Evolutionary conservation across 37 sponge, comb jelly and placozoan species (phyloP), one percentile per base, ranked within the genome.

Genomic region (Axinella damicornis): DNA sequence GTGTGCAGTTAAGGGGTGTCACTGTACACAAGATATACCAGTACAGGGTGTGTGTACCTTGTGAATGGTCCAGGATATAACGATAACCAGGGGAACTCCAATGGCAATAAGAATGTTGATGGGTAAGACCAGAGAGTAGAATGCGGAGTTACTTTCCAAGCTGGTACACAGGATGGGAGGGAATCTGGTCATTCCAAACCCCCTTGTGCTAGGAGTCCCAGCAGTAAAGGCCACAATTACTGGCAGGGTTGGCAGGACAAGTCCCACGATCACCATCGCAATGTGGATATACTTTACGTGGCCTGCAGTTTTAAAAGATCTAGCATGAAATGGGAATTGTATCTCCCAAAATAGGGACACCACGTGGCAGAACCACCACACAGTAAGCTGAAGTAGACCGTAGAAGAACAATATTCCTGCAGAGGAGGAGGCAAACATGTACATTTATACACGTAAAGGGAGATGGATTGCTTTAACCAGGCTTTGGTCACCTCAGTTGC

Each of bases 61-160:
- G 22, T 66, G 70, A 28, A 88, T 53, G 58, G 31, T 38, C 74
- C 67, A 67, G 34, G 81, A 57, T 56, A 62, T 88, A 46, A 88
- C 41, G 52, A 88, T 66, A 52, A 88, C 25, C 18, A 88, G 12
- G 19, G 88, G 67, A 59, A 76, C 54, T n/a, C 88, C 88, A 53
- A 57, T 55, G 12, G 31, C 76, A 15, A 65, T 12, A 20, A 75
- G 0, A 17, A 88, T 15, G 20, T 12, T 67, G 27, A 81, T 32
- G 36, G 88, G 88, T 28, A 88, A 71, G n/a, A 74, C 30, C 28
- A 88, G 53, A 13, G 76, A 32, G 75, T 68, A 74, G 65, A 71
- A 88, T 16, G 31, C 53, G 11, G 65, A 71, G 37, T 81, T 25
- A 2, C 31, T 25, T 35, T 79, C 46, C 18, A 27, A 28, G 1